Percentiles rank a stretch among this genome's conserved stretches.
Conservation (phyloP, 2,797 vertebrate species). For the Pantherophis vulpinus region DNA sequence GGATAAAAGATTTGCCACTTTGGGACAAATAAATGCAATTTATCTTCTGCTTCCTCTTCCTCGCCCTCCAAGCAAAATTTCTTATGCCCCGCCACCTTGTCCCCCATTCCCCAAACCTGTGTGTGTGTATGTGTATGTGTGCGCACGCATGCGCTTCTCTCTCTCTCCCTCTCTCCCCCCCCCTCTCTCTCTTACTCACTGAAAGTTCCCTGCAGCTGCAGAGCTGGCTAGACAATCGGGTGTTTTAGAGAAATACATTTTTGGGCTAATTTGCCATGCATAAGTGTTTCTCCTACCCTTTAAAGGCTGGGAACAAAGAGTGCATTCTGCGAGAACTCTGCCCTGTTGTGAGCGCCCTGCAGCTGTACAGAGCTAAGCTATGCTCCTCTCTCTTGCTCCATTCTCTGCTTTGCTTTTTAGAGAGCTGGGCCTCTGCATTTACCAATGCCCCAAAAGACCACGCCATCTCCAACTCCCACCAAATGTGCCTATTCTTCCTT, state of each 20-base stretch:
- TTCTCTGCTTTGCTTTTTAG: conserved; percentile 58
- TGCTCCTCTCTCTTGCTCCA: conserved; percentile 67
- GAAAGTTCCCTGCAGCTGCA: conserved; percentile 81
- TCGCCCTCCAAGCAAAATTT: conserved; percentile 26
- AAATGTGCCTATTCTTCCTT: conserved; percentile 28
- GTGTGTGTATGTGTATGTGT: neutral
- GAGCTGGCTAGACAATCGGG: conserved; percentile 78
- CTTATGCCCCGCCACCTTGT: conserved; percentile 25
- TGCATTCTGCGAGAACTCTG: conserved; percentile 71
- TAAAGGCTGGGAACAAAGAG: conserved; percentile 79
- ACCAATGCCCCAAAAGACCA: conserved; percentile 57
- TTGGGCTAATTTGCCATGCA: conserved; percentile 83
- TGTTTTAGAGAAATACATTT: conserved; percentile 84
- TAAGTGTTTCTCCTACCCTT: conserved; percentile 83
- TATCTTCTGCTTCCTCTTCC: conserved; percentile 37
- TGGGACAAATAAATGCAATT: conserved; percentile 36
- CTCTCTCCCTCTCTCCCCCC: conserved; percentile 62
- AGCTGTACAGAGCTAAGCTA: conserved; percentile 74
- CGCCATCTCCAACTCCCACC: conserved; percentile 15
- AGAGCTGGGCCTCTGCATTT: conserved; percentile 67
- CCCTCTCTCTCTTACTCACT: conserved; percentile 69
- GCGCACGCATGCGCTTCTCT: neutral
- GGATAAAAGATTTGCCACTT: neutral
- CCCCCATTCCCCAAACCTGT: conserved; percentile 47
- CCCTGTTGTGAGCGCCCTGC: conserved; percentile 75